Percentiles rank a stretch among this genome's conserved stretches.
Evolutionary conservation across 2,888 invertebrate genomes (phyloP).

Genomic region (Drosophila buzzatii): DNA sequence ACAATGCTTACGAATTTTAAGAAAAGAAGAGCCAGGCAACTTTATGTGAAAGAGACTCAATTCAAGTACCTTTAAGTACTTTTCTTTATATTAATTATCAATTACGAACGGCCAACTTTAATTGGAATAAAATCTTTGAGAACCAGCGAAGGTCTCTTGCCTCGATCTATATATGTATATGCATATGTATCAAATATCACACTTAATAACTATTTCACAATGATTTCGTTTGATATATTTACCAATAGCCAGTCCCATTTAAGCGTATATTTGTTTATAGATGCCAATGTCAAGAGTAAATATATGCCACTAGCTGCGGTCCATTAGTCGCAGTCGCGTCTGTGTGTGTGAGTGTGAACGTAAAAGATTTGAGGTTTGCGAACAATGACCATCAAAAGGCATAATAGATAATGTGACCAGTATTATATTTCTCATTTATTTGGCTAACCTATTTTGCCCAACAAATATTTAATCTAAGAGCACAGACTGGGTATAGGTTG

Average conservation of each 20-base stretch:
- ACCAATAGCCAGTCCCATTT: constrained; percentile 21
- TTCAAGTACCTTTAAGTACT: constrained; percentile 2
- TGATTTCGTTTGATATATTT: constrained; percentile 34
- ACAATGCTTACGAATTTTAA: constrained; percentile 16
- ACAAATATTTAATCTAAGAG: constrained; percentile 25
- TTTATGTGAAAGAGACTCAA: constrained; percentile 5
- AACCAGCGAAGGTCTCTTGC: background rate
- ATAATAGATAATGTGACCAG: constrained; percentile 22
- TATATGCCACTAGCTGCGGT: constrained; percentile 26
- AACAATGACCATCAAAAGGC: constrained; percentile 25
- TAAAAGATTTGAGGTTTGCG: constrained; percentile 36
- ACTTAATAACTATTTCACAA: constrained; percentile 41
- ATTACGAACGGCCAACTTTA: constrained; percentile 7
- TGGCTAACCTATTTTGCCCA: constrained; percentile 58
- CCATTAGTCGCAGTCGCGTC: constrained; percentile 43
- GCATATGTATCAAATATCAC: background rate
- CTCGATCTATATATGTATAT: background rate
- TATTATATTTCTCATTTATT: constrained; percentile 56
- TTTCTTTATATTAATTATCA: constrained; percentile 12
- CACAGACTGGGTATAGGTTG: constrained; percentile 44
- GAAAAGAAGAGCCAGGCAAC: constrained; percentile 16
- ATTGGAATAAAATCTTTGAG: background rate
- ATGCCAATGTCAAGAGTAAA: constrained; percentile 11
- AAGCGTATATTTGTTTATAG: constrained; percentile 12
- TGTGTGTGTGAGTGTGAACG: constrained; percentile 1